Conservation (phyloP, 2,113 vertebrate species). For the Illadopsis cleaveri region DNA sequence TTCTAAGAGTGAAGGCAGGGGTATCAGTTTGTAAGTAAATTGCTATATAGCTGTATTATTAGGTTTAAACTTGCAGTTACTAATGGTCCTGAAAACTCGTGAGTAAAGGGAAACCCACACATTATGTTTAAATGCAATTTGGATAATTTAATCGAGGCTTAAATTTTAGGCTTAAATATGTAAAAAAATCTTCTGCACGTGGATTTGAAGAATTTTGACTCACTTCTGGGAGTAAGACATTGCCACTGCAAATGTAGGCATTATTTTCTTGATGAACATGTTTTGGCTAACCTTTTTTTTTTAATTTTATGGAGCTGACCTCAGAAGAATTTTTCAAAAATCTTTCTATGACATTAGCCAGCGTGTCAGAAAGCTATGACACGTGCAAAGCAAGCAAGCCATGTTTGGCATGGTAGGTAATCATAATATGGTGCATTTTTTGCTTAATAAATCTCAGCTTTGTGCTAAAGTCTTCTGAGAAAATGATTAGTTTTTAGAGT, state of each 20-base stretch:
- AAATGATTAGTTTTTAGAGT: neutral
- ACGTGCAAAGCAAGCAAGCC: too few species aligned
- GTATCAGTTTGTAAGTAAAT: neutral
- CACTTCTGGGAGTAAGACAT: neutral
- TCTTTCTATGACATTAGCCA: neutral
- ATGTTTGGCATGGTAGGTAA: neutral
- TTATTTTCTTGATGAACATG: neutral
- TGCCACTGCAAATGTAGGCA: neutral
- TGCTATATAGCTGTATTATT: neutral
- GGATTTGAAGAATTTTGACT: neutral
- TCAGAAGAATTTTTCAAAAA: neutral
- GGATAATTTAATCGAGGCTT: neutral
- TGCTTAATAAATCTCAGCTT: neutral
- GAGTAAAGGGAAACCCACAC: neutral
- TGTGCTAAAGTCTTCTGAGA: neutral
- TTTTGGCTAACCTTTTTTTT: neutral
- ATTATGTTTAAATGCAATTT: neutral
- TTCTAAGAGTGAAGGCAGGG: neutral
- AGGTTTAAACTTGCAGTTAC: neutral
- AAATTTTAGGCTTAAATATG: neutral
- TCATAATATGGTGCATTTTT: neutral
- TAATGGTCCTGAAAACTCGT: neutral
- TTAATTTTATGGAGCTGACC: neutral
- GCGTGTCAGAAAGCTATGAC: neutral
- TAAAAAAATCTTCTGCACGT: neutral